These are phyloP conservation scores for Chaenogobius annularis DNA, from an alignment of 2,113 vertebrate species.

Conservation along the genomic window DNA sequence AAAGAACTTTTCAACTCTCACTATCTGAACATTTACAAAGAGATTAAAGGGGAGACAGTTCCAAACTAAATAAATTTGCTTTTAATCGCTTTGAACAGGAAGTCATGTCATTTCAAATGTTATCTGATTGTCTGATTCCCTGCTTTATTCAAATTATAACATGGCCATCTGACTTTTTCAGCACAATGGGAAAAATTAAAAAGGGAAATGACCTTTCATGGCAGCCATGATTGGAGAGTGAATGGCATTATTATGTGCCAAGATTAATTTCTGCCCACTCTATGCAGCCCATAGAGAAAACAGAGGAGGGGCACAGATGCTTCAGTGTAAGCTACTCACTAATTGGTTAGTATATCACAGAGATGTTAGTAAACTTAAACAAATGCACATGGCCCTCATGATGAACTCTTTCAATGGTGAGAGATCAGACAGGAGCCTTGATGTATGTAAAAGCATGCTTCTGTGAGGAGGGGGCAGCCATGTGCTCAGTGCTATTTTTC, in stretches of 20 bases:
- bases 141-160: constrained; percentile 84
- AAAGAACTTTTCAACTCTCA: constrained; percentile 74
- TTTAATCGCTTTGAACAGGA: constrained; percentile 81
- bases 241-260: constrained; percentile 77
- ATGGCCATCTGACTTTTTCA: constrained; percentile 81
- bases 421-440: constrained; percentile 5
- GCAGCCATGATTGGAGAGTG: constrained; percentile 77
- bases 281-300: constrained; percentile 67
- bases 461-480: constrained; percentile 23
- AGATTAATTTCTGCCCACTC: constrained; percentile 78
- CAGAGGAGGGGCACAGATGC: constrained; percentile 53
- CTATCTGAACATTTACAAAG: constrained; percentile 78
- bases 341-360: constrained; percentile 53
- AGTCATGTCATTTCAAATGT: constrained; percentile 79
- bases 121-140: constrained; percentile 82
- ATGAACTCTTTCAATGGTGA: not conserved
- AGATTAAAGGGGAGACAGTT: constrained; percentile 79
- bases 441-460: constrained; percentile 21
- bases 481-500: constrained; percentile 34
- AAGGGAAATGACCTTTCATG: constrained; percentile 81
- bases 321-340: constrained; percentile 49
- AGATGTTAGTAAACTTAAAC: constrained; percentile 42
- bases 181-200: constrained; percentile 81
- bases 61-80: constrained; percentile 82
- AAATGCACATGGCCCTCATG: constrained; percentile 25